These are phyloP conservation scores for Theristicus caerulescens DNA, from an alignment of 2,113 vertebrate species.

Conservation along the genomic window DNA sequence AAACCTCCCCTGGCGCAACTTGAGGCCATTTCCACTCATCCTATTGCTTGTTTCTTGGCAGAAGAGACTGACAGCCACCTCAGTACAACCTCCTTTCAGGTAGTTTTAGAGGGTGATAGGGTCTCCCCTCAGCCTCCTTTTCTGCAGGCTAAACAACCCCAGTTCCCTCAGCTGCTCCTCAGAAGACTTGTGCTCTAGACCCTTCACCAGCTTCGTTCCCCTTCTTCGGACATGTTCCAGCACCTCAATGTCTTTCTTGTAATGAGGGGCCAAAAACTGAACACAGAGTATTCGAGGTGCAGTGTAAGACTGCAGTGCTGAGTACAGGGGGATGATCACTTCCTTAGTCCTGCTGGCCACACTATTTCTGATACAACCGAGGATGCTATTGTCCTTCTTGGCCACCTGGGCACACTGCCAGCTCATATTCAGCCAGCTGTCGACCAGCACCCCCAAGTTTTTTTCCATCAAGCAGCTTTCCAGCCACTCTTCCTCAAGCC, in stretches of 20 bases:
- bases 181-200: not conserved
- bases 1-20: not conserved
- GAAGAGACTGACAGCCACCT: not conserved
- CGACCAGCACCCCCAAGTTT: fast-evolving
- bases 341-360: not conserved
- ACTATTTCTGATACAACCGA: not conserved
- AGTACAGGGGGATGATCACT: not conserved
- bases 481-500: not conserved
- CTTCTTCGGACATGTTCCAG: not conserved
- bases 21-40: not conserved
- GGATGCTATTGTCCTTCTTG: not conserved
- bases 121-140: not conserved
- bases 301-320: not conserved
- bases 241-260: not conserved
- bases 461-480: not conserved
- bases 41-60: not conserved
- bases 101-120: not conserved
- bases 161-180: not conserved
- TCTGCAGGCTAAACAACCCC: not conserved
- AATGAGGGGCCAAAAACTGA: not conserved
- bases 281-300: not conserved
- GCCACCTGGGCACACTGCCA: not conserved
- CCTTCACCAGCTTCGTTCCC: not conserved
- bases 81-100: not conserved
- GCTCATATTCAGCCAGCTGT: not conserved